Conservation (phyloP, 2,888 invertebrate genomes). For the Silvanus unidentatus region DNA sequence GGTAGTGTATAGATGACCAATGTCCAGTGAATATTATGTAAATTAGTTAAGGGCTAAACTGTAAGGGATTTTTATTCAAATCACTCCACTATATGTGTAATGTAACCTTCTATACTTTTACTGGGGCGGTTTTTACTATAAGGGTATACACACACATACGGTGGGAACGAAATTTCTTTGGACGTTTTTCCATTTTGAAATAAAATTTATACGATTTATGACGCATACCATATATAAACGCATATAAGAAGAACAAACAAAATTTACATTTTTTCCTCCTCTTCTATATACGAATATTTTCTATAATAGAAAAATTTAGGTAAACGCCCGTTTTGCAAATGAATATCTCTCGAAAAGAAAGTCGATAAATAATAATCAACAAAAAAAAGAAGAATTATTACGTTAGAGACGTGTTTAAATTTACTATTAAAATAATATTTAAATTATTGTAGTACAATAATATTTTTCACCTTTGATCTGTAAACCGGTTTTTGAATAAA, state of each 20-base stretch:
- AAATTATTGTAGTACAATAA: too few species aligned
- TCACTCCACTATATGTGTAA: slow-evolving; percentile 10
- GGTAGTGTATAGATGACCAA: slow-evolving; percentile 37
- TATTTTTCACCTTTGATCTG: too few species aligned
- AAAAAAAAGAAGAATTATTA: too few species aligned
- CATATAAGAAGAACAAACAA: slow-evolving; percentile 19
- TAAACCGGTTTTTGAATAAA: too few species aligned
- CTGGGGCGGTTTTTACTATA: slow-evolving; percentile 28
- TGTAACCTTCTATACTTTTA: too few species aligned
- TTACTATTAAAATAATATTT: too few species aligned
- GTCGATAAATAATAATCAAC: too few species aligned
- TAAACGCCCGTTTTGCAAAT: too few species aligned
- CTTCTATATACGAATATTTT: neutral
- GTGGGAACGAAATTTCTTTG: slow-evolving; percentile 29
- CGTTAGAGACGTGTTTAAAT: too few species aligned
- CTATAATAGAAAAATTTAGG: too few species aligned
- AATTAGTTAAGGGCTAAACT: slow-evolving; percentile 32
- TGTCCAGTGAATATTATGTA: slow-evolving; percentile 42
- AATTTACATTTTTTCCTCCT: slow-evolving; percentile 26
- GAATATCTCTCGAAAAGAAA: too few species aligned
- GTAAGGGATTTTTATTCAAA: slow-evolving; percentile 36
- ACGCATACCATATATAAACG: slow-evolving; percentile 21
- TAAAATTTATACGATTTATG: neutral
- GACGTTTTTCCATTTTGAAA: too few species aligned
- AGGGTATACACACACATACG: neutral